Conservation (phyloP, 2,888 invertebrate species). For the Pammene aurita region DNA sequence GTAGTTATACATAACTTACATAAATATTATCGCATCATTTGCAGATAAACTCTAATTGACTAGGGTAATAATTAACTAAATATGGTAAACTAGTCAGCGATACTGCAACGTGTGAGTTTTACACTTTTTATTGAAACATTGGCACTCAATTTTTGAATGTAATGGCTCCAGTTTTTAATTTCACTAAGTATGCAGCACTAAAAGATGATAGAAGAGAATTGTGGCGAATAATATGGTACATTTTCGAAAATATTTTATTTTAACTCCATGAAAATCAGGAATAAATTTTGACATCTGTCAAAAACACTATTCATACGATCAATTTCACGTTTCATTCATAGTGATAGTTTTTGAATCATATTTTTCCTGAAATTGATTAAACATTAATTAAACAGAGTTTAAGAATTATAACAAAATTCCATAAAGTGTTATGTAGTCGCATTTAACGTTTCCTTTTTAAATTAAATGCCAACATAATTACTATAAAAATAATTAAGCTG, state of each 20-base stretch:
- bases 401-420: too few relatives aligned
- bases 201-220: constrained; percentile 38
- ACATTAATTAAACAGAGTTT: too few relatives aligned
- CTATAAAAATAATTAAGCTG: not conserved
- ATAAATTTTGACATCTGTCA: constrained; percentile 24
- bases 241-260: constrained; percentile 42
- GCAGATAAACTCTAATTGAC: constrained; percentile 43
- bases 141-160: constrained; percentile 33
- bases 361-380: not conserved
- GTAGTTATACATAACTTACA: constrained; percentile 75
- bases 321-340: constrained; percentile 6
- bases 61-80: constrained; percentile 37
- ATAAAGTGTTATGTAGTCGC: too few relatives aligned
- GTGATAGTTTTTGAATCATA: not conserved
- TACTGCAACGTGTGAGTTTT: constrained; percentile 24
- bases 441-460: not conserved
- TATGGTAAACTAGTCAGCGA: constrained; percentile 20
- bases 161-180: constrained; percentile 42
- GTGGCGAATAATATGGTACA: constrained; percentile 45
- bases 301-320: constrained; percentile 12
- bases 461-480: not conserved
- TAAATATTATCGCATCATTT: constrained; percentile 58
- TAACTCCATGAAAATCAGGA: constrained; percentile 37
- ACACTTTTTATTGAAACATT: constrained; percentile 29
- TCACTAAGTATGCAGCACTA: constrained; percentile 33